These are phyloP conservation scores for Apocheima hispidaria DNA, from an alignment of 2,888 invertebrate species.

Conservation along the genomic window DNA sequence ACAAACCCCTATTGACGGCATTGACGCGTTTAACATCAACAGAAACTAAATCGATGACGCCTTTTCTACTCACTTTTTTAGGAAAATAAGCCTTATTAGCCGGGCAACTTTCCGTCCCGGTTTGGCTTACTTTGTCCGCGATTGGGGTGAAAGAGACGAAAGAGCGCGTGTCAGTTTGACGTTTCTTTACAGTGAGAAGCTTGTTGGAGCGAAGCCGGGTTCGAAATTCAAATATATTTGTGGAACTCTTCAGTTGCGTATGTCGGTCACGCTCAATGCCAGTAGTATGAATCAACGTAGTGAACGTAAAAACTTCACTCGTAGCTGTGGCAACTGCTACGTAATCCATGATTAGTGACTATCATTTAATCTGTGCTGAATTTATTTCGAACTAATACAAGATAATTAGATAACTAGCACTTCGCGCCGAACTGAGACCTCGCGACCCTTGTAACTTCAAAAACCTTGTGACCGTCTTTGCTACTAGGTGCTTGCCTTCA, in stretches of 20 bases:
- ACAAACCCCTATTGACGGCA: neutral
- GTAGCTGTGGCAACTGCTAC: neutral
- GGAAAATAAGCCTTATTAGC: constrained; percentile 11
- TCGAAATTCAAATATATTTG: constrained; percentile 13
- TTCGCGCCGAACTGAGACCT: no score
- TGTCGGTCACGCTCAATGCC: constrained; percentile 19
- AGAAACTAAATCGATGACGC: constrained; percentile 19
- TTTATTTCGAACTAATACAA: neutral
- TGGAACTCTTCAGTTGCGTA: constrained; percentile 10
- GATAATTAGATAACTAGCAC: no score
- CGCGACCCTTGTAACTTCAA: no score
- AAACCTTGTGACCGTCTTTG: no score
- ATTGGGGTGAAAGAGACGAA: constrained; percentile 13
- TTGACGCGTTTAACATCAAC: constrained; percentile 1
- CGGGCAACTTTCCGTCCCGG: constrained; percentile 1
- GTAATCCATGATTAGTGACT: neutral
- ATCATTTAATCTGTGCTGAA: neutral
- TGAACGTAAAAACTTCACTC: constrained; percentile 1
- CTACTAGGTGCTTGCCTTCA: no score
- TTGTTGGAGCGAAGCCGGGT: constrained; percentile 8
- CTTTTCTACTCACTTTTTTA: neutral
- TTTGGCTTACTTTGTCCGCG: neutral
- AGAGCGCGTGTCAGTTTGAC: neutral
- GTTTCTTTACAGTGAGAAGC: constrained; percentile 7
- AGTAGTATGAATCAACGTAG: constrained; percentile 11